These are phyloP conservation scores for Eueremaeus valkanovi DNA, from an alignment of 2,888 invertebrate genomes.

Conservation along the genomic window DNA sequence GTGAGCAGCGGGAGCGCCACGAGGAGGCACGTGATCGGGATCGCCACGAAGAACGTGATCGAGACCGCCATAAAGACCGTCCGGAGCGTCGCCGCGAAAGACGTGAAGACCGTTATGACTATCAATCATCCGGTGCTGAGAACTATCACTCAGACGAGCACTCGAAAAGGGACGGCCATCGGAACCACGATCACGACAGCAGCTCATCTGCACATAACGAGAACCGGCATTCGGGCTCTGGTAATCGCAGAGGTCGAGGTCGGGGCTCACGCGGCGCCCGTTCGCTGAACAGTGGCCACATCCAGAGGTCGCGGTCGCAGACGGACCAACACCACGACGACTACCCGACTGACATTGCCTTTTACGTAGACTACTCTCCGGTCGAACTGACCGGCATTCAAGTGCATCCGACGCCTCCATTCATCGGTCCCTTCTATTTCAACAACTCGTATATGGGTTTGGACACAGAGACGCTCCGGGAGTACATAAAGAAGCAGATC, in stretches of 20 bases:
- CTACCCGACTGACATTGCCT: conserved; percentile 37
- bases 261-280: background rate
- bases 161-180: conserved; percentile 10
- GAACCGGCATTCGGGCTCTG: background rate
- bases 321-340: conserved; percentile 45
- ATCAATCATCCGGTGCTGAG: conserved; percentile 23
- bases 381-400: conserved; percentile 41
- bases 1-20: background rate
- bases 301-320: conserved; percentile 18
- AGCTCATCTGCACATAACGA: background rate
- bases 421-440: conserved; percentile 43
- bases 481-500: conserved; percentile 81
- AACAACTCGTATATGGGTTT: conserved; percentile 41
- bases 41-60: background rate
- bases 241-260: background rate
- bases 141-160: conserved; percentile 31
- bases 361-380: conserved; percentile 38
- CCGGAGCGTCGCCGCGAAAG: background rate
- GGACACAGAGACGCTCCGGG: conserved; percentile 67
- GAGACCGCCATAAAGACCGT: background rate
- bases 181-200: background rate
- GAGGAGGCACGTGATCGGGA: background rate
- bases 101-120: conserved; percentile 21
- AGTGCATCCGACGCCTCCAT: conserved; percentile 45
- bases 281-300: background rate